A percentile compares a stretch with the other conserved stretches of the same genome.
These are phyloP conservation scores for Macrotrachela quadricornifera DNA, from an alignment of 1,140 invertebrate genomes.

Conservation along the genomic window DNA sequence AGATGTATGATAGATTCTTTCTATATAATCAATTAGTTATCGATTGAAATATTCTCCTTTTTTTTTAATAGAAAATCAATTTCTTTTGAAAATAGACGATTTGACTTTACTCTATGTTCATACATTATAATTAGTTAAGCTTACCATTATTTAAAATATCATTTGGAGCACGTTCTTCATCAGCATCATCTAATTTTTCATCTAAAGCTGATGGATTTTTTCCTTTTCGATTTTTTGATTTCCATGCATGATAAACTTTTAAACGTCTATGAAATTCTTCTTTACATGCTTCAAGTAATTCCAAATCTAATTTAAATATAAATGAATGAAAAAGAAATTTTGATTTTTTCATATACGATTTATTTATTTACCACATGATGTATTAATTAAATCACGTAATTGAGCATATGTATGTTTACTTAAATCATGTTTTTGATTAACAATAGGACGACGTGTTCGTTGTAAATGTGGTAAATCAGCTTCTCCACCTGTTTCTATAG, in stretches of 20 bases:
- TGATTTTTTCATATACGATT: too few species aligned
- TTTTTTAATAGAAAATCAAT: too few species aligned
- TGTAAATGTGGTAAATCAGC: conserved; percentile 30
- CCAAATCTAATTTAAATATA: conserved; percentile 20
- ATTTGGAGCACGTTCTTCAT: conserved; percentile 54
- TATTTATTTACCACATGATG: conserved; percentile 47
- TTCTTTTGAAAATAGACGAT: too few species aligned
- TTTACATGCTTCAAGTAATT: conserved; percentile 54
- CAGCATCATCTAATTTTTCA: conserved; percentile 26
- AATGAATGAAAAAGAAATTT: too few species aligned
- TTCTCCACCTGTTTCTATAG: conserved; percentile 63
- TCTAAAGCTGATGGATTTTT: conserved; percentile 29
- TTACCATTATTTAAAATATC: conserved; percentile 36
- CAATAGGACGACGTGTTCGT: too few species aligned
- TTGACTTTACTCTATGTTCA: too few species aligned
- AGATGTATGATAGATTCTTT: too few species aligned
- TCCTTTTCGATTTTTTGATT: conserved; percentile 60
- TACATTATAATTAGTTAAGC: too few species aligned
- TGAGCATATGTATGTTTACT: conserved; percentile 96
- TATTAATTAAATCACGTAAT: conserved; percentile 83
- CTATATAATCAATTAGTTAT: too few species aligned
- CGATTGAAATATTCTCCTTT: too few species aligned
- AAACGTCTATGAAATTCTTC: conserved; percentile 86
- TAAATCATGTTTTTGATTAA: conserved; percentile 56
- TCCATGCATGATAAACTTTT: conserved; percentile 93